These are phyloP conservation scores for Oryzias woworae DNA, from an alignment of 2,113 vertebrate genomes.

Conservation along the genomic window DNA sequence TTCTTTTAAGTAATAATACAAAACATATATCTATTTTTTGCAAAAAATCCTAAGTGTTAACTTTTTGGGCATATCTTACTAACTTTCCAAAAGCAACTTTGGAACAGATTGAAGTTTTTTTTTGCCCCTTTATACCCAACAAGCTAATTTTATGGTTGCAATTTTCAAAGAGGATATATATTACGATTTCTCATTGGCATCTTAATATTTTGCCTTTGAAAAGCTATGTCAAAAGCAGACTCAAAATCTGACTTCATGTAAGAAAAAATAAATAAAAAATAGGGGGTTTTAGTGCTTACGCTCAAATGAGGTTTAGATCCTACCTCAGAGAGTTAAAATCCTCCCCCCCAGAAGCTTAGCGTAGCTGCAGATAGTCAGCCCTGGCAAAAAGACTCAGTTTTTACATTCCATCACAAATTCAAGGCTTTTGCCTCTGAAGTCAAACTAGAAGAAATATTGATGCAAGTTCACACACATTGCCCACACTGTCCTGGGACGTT, in stretches of 20 bases:
- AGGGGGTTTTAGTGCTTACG: conserved; percentile 13
- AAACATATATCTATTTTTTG: too few relatives aligned
- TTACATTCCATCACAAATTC: conserved; percentile 46
- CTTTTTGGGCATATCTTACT: too few relatives aligned
- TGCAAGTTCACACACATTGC: conserved; percentile 53
- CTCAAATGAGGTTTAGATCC: conserved; percentile 36
- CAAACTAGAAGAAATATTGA: conserved; percentile 51
- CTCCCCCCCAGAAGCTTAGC: conserved; percentile 9
- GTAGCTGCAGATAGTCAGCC: conserved; percentile 16
- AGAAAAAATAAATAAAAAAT: conserved; percentile 5
- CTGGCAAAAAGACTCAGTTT: conserved; percentile 21
- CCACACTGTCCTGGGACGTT: conserved; percentile 34
- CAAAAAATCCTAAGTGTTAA: too few relatives aligned
- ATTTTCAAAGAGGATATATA: conserved; percentile 38
- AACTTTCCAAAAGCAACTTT: too few relatives aligned
- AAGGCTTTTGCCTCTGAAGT: conserved; percentile 47
- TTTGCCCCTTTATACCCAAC: conserved; percentile 5
- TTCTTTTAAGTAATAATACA: too few relatives aligned
- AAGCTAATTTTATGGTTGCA: conserved; percentile 55
- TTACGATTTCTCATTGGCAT: conserved; percentile 28
- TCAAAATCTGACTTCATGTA: conserved; percentile 39
- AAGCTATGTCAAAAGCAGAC: conserved; percentile 29
- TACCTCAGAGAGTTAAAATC: conserved; percentile 20
- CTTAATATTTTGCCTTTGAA: conserved; percentile 42
- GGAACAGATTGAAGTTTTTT: too few relatives aligned